Base-by-base conservation (phyloP, 2,888 invertebrate genomes). In the Cosmia pyralina region DNA sequence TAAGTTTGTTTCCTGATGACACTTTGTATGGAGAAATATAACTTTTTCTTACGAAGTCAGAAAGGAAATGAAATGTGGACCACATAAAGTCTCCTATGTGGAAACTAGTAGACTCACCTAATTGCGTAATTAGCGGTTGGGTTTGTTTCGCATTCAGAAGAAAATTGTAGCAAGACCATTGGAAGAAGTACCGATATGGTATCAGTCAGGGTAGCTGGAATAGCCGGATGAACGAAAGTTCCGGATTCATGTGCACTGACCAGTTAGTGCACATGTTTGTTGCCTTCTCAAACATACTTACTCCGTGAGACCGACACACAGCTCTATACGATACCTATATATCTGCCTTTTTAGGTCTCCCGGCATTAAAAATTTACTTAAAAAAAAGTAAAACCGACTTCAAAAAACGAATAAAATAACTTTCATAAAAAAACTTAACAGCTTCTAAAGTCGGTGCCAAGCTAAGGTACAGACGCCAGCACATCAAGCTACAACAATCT, bases 1-100 rank as follows among this genome's bases (percentile, higher is more conserved):
- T 22, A 75, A 80, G 76, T 82, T 85, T 81, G 76, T 87, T 84
- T 81, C 83, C 80, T 79, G 72, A 77, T 68, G 73, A 53, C 67
- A 48, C 79, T 77, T 50, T 60, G 67, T 62, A 64, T 68, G 73
- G 71, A 57, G 69, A 77, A 70, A 60, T 68, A 69, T 55, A 68
- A 62, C 34, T 67, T 72, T 81, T 81, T 84, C 69, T 82, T 70
- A 77, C 72, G 66, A 60, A 70, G 68, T 59, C 65, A n/a, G 60
- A 19, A 69, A 75, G 87, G 73, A 84, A 86, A 74, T 77, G 71
- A 77, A 68, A 81, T 72, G 70, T 74, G 72, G 68, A 77, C 72
- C 72, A 77, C 73, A 76, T 84, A 74, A 75, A 76, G 62, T 41
- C 13, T 75, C 62, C 52, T n/a, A 41, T 62, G 57, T 66, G 57